Evolutionary conservation across 2,113 vertebrate species (phyloP).

Genomic region (Barnardius zonarius): DNA sequence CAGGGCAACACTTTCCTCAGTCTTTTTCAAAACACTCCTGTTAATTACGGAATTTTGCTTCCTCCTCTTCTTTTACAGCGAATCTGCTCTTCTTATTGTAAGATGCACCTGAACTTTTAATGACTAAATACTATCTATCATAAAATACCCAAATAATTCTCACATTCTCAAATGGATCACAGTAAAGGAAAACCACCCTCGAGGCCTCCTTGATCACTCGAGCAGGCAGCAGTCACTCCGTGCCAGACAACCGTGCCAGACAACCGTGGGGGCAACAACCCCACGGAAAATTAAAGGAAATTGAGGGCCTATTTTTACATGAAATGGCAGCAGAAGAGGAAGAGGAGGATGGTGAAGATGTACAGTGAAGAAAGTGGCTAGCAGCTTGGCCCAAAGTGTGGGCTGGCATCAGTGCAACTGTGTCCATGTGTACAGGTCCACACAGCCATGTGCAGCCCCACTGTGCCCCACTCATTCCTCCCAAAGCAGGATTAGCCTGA

Average conservation of each 20-base stretch:
- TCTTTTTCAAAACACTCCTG: not conserved
- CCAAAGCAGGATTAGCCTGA: fast-evolving
- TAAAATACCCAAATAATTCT: not conserved
- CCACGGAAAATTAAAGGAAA: not conserved
- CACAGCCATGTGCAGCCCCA: not conserved
- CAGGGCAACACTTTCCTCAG: not conserved
- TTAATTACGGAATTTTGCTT: not conserved
- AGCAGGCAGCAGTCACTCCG: not conserved
- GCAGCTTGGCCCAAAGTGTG: not conserved
- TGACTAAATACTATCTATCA: not conserved
- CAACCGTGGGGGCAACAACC: fast-evolving
- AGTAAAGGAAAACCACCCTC: not conserved
- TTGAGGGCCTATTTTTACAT: not conserved
- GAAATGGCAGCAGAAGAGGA: not conserved
- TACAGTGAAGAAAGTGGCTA: not conserved
- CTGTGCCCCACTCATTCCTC: not conserved
- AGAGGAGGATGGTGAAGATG: not conserved
- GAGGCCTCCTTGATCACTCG: not conserved
- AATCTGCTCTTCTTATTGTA: not conserved
- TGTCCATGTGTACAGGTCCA: not conserved
- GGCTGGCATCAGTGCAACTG: not conserved
- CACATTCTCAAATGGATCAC: not conserved
- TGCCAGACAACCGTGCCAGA: no score
- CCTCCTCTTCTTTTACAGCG: not conserved
- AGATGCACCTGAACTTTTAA: not conserved